phyloP scores from a whole-genome alignment of 2,888 invertebrate species.

The Lasioglossum oenotherae region DNA sequence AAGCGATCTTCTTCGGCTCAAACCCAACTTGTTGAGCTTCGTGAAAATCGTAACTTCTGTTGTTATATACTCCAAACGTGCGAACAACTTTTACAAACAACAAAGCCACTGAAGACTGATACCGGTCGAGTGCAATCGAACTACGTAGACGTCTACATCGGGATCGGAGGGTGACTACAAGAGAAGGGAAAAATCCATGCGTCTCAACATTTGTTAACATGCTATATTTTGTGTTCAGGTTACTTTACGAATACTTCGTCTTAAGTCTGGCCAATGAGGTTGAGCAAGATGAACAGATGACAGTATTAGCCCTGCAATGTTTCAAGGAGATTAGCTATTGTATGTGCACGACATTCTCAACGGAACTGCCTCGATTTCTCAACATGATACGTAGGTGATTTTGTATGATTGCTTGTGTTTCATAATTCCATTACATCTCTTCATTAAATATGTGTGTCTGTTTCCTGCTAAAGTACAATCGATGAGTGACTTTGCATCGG shows the following conservation, averaged over 20 bases:
- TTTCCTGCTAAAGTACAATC: neutral
- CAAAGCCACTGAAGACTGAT: constrained; percentile 81
- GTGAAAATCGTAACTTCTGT: constrained; percentile 86
- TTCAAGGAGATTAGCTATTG: constrained; percentile 84
- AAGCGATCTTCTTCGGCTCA: constrained; percentile 85
- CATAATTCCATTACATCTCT: neutral
- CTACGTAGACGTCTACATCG: constrained; percentile 79
- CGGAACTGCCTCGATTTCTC: constrained; percentile 84
- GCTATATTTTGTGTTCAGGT: constrained; percentile 72
- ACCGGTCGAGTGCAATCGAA: constrained; percentile 76
- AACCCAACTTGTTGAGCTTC: constrained; percentile 85
- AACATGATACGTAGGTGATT: constrained; percentile 82
- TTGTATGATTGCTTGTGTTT: neutral
- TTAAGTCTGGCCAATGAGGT: constrained; percentile 85
- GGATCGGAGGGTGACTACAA: constrained; percentile 81
- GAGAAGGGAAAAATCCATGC: constrained; percentile 11
- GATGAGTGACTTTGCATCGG: constrained; percentile 28
- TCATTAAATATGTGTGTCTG: neutral
- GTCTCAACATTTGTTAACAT: neutral
- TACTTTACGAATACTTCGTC: constrained; percentile 80
- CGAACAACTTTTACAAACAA: constrained; percentile 81
- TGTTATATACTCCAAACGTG: constrained; percentile 86
- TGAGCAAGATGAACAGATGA: constrained; percentile 86
- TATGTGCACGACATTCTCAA: constrained; percentile 78
- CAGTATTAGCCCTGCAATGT: constrained; percentile 86